phyloP scores from a whole-genome alignment of 2,888 invertebrate species.

The Aspidapion aeneum region DNA sequence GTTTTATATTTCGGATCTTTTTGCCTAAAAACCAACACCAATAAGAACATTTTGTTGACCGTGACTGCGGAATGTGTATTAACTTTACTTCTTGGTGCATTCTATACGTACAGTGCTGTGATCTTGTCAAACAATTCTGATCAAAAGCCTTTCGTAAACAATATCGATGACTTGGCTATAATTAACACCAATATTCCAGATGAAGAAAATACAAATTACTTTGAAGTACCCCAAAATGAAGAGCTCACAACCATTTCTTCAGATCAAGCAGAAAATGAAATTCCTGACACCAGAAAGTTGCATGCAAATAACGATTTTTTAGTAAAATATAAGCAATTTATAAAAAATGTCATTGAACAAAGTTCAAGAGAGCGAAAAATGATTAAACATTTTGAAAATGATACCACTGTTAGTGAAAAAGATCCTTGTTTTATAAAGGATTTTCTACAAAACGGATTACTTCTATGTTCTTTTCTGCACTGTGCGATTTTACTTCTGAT shows the following conservation, averaged over 20 bases:
- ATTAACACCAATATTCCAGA: neutral
- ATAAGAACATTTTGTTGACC: neutral
- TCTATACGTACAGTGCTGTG: neutral
- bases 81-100: neutral
- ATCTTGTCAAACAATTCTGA: neutral
- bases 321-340: neutral
- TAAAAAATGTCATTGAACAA: neutral
- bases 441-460: neutral
- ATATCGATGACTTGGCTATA: neutral
- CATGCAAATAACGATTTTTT: neutral
- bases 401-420: neutral
- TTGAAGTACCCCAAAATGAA: neutral
- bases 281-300: neutral
- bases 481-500: neutral
- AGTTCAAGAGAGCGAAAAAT: neutral
- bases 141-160: neutral
- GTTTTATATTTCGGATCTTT: neutral
- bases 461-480: neutral
- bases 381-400: neutral
- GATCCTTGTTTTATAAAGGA: neutral
- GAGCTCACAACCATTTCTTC: neutral
- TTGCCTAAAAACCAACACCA: neutral
- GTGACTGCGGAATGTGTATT: neutral
- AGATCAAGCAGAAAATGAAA: neutral
- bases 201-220: neutral